Percentiles rank a stretch among this genome's conserved stretches.
These are phyloP conservation scores for Geopemphigus sp. DNA, from an alignment of 1,140 invertebrate genomes.

Conservation along the genomic window DNA sequence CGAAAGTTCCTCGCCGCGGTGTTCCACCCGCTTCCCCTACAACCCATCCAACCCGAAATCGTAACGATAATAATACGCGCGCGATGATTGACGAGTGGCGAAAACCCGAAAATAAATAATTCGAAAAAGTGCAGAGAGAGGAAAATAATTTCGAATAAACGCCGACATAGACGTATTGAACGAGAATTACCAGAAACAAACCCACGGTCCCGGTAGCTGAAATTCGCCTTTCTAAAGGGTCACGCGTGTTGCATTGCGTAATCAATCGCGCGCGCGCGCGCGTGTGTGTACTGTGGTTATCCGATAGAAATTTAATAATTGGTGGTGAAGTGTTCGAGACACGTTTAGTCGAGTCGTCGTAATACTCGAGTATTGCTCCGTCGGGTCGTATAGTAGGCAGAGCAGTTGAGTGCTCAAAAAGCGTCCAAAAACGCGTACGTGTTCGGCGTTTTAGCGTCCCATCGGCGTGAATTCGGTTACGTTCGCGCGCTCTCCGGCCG, in stretches of 20 bases:
- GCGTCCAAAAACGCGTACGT: too few species aligned
- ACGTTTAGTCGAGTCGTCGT: not conserved
- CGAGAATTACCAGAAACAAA: constrained; percentile 25
- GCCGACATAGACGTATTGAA: not conserved
- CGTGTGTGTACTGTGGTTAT: not conserved
- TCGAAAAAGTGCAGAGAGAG: not conserved
- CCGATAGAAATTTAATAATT: not conserved
- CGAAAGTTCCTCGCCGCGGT: constrained; percentile 21
- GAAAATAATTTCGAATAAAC: not conserved
- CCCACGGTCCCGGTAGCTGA: not conserved
- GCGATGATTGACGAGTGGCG: not conserved
- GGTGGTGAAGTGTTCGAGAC: too few species aligned
- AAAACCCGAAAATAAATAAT: constrained; percentile 7
- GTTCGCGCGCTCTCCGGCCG: too few species aligned
- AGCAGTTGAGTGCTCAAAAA: too few species aligned
- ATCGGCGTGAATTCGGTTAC: too few species aligned
- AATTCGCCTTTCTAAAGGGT: constrained; percentile 30
- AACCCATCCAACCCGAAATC: too few species aligned
- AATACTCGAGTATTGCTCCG: too few species aligned
- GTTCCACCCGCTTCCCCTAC: too few species aligned
- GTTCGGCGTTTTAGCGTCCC: too few species aligned
- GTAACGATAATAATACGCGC: too few species aligned
- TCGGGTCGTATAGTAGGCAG: too few species aligned
- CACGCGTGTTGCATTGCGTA: not conserved
- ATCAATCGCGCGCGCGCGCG: not conserved